Percentiles rank a stretch among this genome's conserved stretches.
phyloP scores from a whole-genome alignment of 1,140 invertebrate species.

The Sarcophaga peregrina region DNA sequence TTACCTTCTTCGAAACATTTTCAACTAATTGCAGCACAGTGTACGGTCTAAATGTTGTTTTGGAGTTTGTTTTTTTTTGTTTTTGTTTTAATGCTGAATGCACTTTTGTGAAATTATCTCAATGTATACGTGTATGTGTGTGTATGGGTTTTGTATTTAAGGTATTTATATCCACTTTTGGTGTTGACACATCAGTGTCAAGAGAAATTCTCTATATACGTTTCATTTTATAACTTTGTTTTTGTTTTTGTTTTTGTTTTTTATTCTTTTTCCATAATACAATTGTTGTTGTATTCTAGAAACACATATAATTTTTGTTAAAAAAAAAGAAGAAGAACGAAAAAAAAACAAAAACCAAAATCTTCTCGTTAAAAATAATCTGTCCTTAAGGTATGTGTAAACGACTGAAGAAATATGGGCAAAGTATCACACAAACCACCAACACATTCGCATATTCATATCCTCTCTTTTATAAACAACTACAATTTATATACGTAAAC shows the following conservation, averaged over 20 bases:
- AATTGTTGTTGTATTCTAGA: background rate
- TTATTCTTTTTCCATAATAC: background rate
- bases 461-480: background rate
- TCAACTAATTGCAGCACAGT: background rate
- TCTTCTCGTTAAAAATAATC: constrained; percentile 29
- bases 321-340: background rate
- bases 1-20: background rate
- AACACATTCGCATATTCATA: background rate
- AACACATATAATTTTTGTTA: background rate
- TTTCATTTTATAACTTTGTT: constrained; percentile 15
- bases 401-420: background rate
- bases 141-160: background rate
- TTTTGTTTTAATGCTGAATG: background rate
- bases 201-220: constrained; percentile 17
- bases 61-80: background rate
- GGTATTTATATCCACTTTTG: background rate
- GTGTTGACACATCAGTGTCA: constrained; percentile 41
- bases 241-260: background rate
- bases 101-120: background rate
- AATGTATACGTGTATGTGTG: background rate
- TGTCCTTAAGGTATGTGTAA: constrained; percentile 37
- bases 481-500: background rate
- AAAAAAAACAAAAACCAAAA: too few species aligned
- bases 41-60: background rate
- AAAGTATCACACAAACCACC: background rate